phyloP scores from a whole-genome alignment of 2,888 invertebrate species.

The Erebia aethiops region DNA sequence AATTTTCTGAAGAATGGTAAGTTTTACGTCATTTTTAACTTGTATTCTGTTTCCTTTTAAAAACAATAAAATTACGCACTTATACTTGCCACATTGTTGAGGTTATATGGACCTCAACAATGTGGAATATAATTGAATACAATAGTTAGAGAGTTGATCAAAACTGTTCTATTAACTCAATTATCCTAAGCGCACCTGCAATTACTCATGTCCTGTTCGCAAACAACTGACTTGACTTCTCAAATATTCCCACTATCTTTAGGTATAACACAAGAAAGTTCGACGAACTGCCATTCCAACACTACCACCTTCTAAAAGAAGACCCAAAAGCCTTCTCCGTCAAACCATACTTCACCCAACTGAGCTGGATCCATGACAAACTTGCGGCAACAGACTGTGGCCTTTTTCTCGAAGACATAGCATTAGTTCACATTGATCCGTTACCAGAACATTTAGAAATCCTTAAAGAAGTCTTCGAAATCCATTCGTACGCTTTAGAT shows the following conservation, averaged over 20 bases:
- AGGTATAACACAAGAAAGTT: conserved; percentile 91
- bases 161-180: too few relatives aligned
- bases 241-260: conserved; percentile 31
- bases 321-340: conserved; percentile 83
- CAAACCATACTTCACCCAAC: conserved; percentile 88
- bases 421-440: conserved; percentile 76
- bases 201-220: too few relatives aligned
- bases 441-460: conserved; percentile 80
- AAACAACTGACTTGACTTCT: too few relatives aligned
- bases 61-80: neutral
- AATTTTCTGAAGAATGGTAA: conserved; percentile 77
- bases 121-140: too few relatives aligned
- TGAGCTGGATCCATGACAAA: conserved; percentile 91
- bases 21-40: conserved; percentile 33
- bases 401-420: conserved; percentile 90
- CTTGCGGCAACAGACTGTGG: conserved; percentile 89
- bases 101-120: too few relatives aligned
- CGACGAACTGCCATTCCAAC: conserved; percentile 92
- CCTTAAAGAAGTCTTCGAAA: conserved; percentile 87
- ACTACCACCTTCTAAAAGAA: conserved; percentile 83
- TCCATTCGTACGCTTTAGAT: conserved; percentile 87
- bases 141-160: too few relatives aligned
- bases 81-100: too few relatives aligned
- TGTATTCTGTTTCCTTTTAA: neutral
- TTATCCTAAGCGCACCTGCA: too few relatives aligned